Evolutionary conservation across 2,113 vertebrate genomes (phyloP), one percentile per base, ranked within the genome.

Genomic region (Gymnocephalus cernua): DNA sequence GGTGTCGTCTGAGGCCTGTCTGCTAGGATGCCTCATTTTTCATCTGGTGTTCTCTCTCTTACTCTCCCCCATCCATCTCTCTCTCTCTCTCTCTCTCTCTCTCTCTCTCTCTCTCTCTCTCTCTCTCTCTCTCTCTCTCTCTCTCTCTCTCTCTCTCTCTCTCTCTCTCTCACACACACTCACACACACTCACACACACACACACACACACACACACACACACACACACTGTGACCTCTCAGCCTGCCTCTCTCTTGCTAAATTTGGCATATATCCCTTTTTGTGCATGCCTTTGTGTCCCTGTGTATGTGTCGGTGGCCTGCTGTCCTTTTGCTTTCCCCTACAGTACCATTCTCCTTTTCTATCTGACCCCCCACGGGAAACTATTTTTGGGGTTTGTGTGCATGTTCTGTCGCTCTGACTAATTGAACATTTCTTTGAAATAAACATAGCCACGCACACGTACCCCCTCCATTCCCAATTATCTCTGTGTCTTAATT

Each of bases 401-500:
- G 85, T 13, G 19, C 69, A 62, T 74, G 61, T 75, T 82, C 54
- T 21, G 38, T 78, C 61, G 56, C 68, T 77, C 70, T 78, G 81
- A 82, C 68, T 88, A 91, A 90, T 87, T 87, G 79, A 88, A 83
- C 70, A 77, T 88, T 76, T 86, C 84, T 89, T 87, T 81, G 86
- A 92, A 90, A 89, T 74, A 83, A 87, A 89, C 85, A 87, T 56
- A 65, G 32, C 44, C 67, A 53, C 77, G 67, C 74, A 84, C 65
- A 75, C 80, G 53, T 50, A 57, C 32, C 16, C 10, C 23, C 16
- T 8, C 71, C 50, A 44, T 66, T 84, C 81, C 80, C 86, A 91
- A 93, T 95, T 94, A 92, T 90, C 72, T 69, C 72, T 56, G 70
- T 79, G 84, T 91, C 91, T 93, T 94, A 94, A 93, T 93, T 93